phyloP scores from a whole-genome alignment of 1,140 invertebrate species.

The Drosophila parvula region DNA sequence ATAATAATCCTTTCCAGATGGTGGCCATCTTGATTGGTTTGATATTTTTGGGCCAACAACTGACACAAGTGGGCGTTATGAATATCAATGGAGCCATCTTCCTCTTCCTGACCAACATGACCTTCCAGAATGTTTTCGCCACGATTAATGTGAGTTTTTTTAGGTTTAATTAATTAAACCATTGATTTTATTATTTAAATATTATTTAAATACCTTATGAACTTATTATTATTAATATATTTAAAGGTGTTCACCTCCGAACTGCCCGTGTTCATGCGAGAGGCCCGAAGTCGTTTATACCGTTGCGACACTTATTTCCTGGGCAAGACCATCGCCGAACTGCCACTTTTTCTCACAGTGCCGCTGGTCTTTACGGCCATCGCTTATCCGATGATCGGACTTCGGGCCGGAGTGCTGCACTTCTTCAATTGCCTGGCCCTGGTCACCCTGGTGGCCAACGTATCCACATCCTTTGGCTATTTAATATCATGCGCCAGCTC shows the following conservation, averaged over 20 bases:
- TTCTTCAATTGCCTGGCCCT: constrained; percentile 91
- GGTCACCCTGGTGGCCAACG: constrained; percentile 93
- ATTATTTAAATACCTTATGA: not conserved
- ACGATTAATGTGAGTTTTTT: constrained; percentile 91
- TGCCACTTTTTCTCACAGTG: constrained; percentile 92
- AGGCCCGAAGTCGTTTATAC: constrained; percentile 96
- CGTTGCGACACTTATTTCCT: constrained; percentile 96
- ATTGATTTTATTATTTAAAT: too few relatives aligned
- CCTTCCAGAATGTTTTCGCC: constrained; percentile 95
- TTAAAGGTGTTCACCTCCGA: constrained; percentile 95
- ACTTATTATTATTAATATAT: not conserved
- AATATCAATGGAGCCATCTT: constrained; percentile 99
- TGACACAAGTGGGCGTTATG: constrained; percentile 95
- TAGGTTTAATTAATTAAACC: too few relatives aligned
- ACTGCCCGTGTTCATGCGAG: constrained; percentile 95
- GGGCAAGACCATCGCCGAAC: constrained; percentile 94
- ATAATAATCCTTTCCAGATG: constrained; percentile 86
- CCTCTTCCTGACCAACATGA: constrained; percentile 96
- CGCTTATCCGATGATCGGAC: constrained; percentile 94
- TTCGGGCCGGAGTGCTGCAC: constrained; percentile 89
- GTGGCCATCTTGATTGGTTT: constrained; percentile 93
- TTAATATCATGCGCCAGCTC: constrained; percentile 93
- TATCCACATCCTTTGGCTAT: constrained; percentile 97
- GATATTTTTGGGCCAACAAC: constrained; percentile 93
- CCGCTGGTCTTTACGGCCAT: constrained; percentile 94